Percentiles rank a stretch among this genome's conserved stretches.
Evolutionary conservation across 2,797 vertebrate species (phyloP).

Genomic region (Furcifer pardalis): DNA sequence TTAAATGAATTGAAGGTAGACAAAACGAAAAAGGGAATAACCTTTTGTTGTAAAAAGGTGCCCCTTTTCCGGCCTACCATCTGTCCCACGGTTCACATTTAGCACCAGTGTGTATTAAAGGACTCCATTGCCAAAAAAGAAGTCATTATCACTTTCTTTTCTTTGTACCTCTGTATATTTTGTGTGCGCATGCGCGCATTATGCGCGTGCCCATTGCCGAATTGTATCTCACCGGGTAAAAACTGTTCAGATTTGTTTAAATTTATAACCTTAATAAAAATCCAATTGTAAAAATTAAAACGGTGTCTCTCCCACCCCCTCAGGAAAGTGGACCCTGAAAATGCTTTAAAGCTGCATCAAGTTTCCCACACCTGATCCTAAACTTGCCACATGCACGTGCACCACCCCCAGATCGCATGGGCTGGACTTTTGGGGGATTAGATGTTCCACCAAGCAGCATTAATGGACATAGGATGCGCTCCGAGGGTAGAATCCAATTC

Average conservation of each 20-base stretch:
- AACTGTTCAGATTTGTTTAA: conserved; percentile 95
- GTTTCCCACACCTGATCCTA: no score
- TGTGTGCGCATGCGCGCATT: conserved; percentile 83
- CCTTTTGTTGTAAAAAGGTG: conserved; percentile 98
- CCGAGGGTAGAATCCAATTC: no score
- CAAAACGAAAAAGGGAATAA: no score
- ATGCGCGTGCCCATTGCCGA: conserved; percentile 69
- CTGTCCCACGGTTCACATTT: conserved; percentile 78
- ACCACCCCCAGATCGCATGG: no score
- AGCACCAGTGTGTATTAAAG: conserved; percentile 84
- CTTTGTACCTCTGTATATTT: conserved; percentile 90
- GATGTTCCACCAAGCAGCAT: no score
- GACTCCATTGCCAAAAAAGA: conserved; percentile 84
- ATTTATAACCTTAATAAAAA: conserved; percentile 95
- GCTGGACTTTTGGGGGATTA: no score
- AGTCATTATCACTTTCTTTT: conserved; percentile 69
- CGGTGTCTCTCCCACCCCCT: background rate
- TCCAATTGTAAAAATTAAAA: conserved; percentile 60
- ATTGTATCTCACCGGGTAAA: conserved; percentile 92
- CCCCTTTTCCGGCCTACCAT: conserved; percentile 77
- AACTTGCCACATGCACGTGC: no score
- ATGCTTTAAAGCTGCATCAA: no score
- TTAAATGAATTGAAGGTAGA: conserved; percentile 48
- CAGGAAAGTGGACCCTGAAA: no score
- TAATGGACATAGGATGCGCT: no score